A percentile compares a stretch with the other conserved stretches of the same genome.
phyloP scores from a whole-genome alignment of 2,113 vertebrate genomes.

The Lepisosteus oculatus region DNA sequence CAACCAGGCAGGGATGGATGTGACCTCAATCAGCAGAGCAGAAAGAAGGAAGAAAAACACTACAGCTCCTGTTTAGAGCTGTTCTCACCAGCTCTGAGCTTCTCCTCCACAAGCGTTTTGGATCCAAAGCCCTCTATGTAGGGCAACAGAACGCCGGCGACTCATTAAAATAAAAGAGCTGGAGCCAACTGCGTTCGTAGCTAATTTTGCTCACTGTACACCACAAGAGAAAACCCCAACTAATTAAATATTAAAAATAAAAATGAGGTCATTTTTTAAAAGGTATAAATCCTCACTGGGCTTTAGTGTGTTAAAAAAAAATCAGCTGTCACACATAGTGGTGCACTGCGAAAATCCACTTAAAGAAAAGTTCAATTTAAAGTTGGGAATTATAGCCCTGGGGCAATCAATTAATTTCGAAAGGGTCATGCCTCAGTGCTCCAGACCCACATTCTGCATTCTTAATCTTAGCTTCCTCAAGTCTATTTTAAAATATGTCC shows the following conservation, averaged over 20 bases:
- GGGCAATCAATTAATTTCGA: constrained; percentile 31
- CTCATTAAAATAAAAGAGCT: background rate
- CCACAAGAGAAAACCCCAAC: constrained; percentile 16
- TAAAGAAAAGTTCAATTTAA: constrained; percentile 14
- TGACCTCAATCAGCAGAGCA: background rate
- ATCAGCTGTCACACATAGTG: background rate
- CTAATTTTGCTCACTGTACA: constrained; percentile 3
- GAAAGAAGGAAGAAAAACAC: background rate
- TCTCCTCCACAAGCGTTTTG: background rate
- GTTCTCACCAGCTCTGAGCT: background rate
- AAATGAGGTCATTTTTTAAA: constrained; percentile 18
- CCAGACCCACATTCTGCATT: constrained; percentile 44
- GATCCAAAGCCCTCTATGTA: constrained; percentile 1
- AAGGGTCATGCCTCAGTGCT: constrained; percentile 45
- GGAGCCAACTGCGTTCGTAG: background rate
- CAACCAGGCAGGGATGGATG: background rate
- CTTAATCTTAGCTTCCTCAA: constrained; percentile 21
- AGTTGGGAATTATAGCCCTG: constrained; percentile 16
- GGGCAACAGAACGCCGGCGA: constrained; percentile 1
- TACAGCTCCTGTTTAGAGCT: background rate
- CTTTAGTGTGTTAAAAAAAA: background rate
- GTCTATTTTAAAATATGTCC: background rate
- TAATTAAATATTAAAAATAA: constrained; percentile 24
- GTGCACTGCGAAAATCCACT: background rate
- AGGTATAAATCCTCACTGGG: constrained; percentile 10